Base-by-base conservation (phyloP, 2,888 invertebrate species). In the Mayetiola destructor region DNA sequence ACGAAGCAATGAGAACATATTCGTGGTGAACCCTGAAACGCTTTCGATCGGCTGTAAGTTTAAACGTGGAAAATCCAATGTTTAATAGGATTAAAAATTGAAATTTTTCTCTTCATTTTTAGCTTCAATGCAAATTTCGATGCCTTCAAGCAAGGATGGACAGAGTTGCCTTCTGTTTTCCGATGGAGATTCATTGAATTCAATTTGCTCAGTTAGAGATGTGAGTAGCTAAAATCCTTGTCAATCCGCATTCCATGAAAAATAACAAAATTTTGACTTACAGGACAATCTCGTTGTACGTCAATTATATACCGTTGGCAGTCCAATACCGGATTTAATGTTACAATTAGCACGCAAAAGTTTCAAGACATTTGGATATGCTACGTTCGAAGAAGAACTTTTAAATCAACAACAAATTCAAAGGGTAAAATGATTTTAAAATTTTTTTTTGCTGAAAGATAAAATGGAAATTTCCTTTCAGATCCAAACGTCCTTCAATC, bases 281-380 rank as follows among this genome's bases (percentile, higher is more conserved):
- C 60, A 87, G 85, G 88, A 88, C 69, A 84, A 85, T 14, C 84
- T 88, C 71, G 82, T 88, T 29, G 85, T 88, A 12, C 77, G 85
- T 60, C 83, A 83, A 62, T 77, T 85, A 63, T 83, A 81, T 32
- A 67, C 67, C 36, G 65, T 66, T 20, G 67, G 62, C 52, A 65
- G 66, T n/a, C 60, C 65, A 14, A 63, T 66, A 29, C 66, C 67
- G 2, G 85, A 85, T 66, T 70, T 88, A 59, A 84, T 84, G 0
- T 70, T 89, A 53, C 86, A 88, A 71, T 70, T 89, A 63, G 85
- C 88, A 1, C 75, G 85, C 55, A 87, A 88, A 67, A 86, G 86
- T 67, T 79, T 89, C 35, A 85, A 88, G 63, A 81, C 83, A 2
- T 78, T 85, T 59, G 88, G 88, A 21, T 78, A 79, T 61, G 80